Percentiles rank a stretch among this genome's conserved stretches.
Evolutionary conservation across 92 coral and sea anemone genomes (phyloP).

Genomic region (Parazoanthus darwini): DNA sequence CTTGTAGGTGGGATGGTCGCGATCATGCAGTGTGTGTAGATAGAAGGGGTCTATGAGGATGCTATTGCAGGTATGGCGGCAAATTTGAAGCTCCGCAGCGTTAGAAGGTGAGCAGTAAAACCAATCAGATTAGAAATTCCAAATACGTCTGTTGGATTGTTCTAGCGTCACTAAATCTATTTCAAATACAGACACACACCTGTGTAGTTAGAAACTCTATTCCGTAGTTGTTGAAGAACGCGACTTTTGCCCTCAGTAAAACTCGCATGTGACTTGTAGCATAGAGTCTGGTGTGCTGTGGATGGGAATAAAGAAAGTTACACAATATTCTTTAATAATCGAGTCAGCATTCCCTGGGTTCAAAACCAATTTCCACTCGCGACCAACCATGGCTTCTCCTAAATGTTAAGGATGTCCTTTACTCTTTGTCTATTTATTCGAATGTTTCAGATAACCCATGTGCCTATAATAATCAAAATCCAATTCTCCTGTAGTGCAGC

Average conservation of each 20-base stretch:
- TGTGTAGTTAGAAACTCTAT: slow-evolving; percentile 95
- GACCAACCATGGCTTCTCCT: background rate
- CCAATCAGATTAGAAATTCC: background rate
- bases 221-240: slow-evolving; percentile 97
- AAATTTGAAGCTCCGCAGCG: too few relatives aligned
- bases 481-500: too few relatives aligned
- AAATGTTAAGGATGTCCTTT: background rate
- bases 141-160: too few relatives aligned
- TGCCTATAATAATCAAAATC: too few relatives aligned
- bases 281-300: slow-evolving; percentile 79
- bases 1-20: too few relatives aligned
- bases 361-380: background rate
- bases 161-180: background rate
- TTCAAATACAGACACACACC: slow-evolving; percentile 41
- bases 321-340: background rate
- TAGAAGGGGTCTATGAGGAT: too few relatives aligned
- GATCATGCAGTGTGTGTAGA: too few relatives aligned
- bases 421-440: too few relatives aligned
- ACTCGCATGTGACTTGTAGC: slow-evolving; percentile 94
- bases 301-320: background rate
- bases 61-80: too few relatives aligned
- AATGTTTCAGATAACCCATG: too few relatives aligned
- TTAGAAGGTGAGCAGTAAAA: background rate
- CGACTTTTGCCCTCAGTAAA: slow-evolving; percentile 85
- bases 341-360: too few relatives aligned